Evolutionary conservation across 64 coral and sea anemone species (phyloP), one percentile per base, ranked within the genome.

Genomic region (Montipora cactus): DNA sequence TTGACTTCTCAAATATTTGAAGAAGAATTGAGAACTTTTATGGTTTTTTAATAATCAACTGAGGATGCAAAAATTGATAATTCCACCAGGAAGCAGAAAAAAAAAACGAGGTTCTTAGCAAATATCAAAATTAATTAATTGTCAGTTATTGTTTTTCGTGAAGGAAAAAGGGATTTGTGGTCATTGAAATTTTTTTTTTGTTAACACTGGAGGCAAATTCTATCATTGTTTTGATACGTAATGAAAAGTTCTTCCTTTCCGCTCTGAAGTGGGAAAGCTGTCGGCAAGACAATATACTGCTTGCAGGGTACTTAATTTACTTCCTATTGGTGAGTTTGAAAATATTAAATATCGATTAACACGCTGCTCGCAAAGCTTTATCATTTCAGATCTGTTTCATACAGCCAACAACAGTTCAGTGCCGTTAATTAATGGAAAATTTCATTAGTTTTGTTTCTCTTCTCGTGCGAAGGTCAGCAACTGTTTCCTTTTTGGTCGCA

Each of bases 241-340:
- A 86, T 86, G 28, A 48, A 86, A 71, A 86, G 8, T 86, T 5
- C 66, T 86, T 71, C 66, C 82, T 52, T 19, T 47, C 22, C 10
- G 2, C 19, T 64, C 21, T 71, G 49, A 22, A 51, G 47, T 21
- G 66, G 82, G 82, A 71, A 86, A 86, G 64, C 62, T 72, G 45
- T 86, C 48, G 66, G 70, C 50, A 86, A 86, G 12, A 47, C 10
- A 49, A 3, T 12, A 18, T 22, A 2, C 66, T 21, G 45, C 82
- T 64, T 72, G 82, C 46, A 59, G 82, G 23, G 67, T 72, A 25
- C 70, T 86, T 86, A 86, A 86, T 86, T 86, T 49, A 86, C 64
- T 86, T 49, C 82, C 82, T 70, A 50, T 7, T 15, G 44, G 8
- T 46, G 16, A 64, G 5, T 19, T 70, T 46, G 37, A 78, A 86